Conservation (phyloP, 2,797 vertebrate species). For the Sebastes trivittatus region DNA sequence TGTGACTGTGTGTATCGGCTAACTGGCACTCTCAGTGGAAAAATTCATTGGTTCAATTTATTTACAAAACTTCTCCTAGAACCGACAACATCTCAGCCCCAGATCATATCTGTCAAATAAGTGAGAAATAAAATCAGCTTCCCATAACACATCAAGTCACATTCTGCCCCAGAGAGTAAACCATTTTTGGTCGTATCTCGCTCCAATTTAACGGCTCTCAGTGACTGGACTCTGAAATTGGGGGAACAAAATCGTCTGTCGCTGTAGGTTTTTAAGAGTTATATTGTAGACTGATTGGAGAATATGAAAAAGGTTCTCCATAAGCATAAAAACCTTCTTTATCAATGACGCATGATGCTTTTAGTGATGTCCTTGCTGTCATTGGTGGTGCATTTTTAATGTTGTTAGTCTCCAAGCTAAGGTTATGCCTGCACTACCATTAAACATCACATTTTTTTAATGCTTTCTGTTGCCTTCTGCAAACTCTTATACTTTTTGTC, state of each 20-base stretch:
- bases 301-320: background rate
- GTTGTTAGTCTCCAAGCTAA: background rate
- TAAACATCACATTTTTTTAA: background rate
- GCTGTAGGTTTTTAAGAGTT: background rate
- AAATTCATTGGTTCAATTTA: conserved; percentile 16
- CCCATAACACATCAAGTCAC: background rate
- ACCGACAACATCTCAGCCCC: background rate
- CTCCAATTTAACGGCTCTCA: background rate
- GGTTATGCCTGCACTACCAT: background rate
- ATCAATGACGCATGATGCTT: background rate
- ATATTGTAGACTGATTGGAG: background rate
- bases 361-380: background rate
- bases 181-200: background rate
- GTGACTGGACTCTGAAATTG: background rate
- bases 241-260: background rate
- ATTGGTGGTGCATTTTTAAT: background rate
- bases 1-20: conserved; percentile 1
- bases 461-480: background rate
- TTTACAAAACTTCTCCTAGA: background rate
- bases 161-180: background rate
- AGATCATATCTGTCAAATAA: conserved; percentile 12
- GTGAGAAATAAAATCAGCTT: conserved; percentile 13
- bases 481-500: background rate
- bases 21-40: conserved; percentile 12
- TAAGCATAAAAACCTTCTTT: background rate